Percentiles rank a stretch among this genome's conserved stretches.
Evolutionary conservation across 1,140 invertebrate species (phyloP).

Genomic region (Drosophila neocordata): DNA sequence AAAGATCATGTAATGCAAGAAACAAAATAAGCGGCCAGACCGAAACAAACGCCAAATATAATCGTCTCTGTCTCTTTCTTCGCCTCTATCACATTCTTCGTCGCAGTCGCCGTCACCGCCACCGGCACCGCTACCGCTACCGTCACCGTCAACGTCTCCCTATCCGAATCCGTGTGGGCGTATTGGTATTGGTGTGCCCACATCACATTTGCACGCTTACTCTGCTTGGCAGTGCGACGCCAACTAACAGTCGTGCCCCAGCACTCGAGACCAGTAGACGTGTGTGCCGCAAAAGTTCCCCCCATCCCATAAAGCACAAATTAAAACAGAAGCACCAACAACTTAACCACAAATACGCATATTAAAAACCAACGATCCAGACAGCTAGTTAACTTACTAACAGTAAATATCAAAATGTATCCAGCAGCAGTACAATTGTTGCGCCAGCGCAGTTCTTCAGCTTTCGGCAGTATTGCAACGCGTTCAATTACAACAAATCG

Average conservation of each 20-base stretch:
- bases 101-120: not conserved
- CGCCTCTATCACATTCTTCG: slow-evolving; percentile 28
- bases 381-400: no score
- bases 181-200: slow-evolving; percentile 14
- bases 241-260: slow-evolving; percentile 71
- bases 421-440: slow-evolving; percentile 53
- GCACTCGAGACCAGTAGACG: slow-evolving; percentile 64
- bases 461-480: slow-evolving; percentile 24
- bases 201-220: slow-evolving; percentile 37
- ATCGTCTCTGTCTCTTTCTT: slow-evolving; percentile 36
- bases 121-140: slow-evolving; percentile 7
- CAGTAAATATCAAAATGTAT: no score
- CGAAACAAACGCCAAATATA: not conserved
- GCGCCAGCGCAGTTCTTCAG: slow-evolving; percentile 56
- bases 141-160: slow-evolving; percentile 38
- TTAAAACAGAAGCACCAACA: not conserved
- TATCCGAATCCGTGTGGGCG: slow-evolving; percentile 17
- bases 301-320: slow-evolving; percentile 14
- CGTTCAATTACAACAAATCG: slow-evolving; percentile 60
- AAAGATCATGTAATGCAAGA: slow-evolving; percentile 13
- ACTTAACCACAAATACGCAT: no score
- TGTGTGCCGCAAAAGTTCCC: slow-evolving; percentile 30
- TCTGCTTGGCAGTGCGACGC: slow-evolving; percentile 39
- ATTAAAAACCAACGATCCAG: no score
- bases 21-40: slow-evolving; percentile 25